These are phyloP conservation scores for Athalia circularis DNA, from an alignment of 2,888 invertebrate genomes.

Conservation along the genomic window DNA sequence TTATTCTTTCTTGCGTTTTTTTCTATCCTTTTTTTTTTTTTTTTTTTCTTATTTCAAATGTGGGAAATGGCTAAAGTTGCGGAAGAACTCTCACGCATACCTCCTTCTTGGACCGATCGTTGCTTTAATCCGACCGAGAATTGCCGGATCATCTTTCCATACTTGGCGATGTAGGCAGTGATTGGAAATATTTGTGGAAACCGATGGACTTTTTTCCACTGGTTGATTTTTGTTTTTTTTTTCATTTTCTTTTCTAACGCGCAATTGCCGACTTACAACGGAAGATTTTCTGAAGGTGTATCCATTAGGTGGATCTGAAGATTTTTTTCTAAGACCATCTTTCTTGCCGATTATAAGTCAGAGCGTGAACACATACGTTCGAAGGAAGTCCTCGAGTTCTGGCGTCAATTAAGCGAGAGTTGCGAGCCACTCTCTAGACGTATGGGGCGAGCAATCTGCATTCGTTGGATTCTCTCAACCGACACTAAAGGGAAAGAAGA, in stretches of 20 bases:
- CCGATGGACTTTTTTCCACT: too few relatives aligned
- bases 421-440: slow-evolving; percentile 62
- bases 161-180: too few relatives aligned
- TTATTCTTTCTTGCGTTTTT: not conserved
- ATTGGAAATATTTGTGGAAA: too few relatives aligned
- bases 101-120: slow-evolving; percentile 18
- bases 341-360: slow-evolving; percentile 33
- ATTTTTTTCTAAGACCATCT: slow-evolving; percentile 25
- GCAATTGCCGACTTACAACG: too few relatives aligned
- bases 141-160: too few relatives aligned
- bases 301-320: not conserved
- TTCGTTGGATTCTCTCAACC: slow-evolving; percentile 46
- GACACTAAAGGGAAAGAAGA: too few relatives aligned
- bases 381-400: slow-evolving; percentile 54
- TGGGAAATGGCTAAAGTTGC: slow-evolving; percentile 31
- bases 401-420: slow-evolving; percentile 66
- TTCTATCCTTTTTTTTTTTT: not conserved
- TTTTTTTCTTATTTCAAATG: not conserved
- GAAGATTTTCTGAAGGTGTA: too few relatives aligned
- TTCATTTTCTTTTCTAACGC: too few relatives aligned
- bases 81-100: slow-evolving; percentile 19
- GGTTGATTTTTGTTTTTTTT: too few relatives aligned
- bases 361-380: slow-evolving; percentile 50
- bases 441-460: slow-evolving; percentile 63
- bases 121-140: not conserved